Conservation (phyloP, 92 coral and sea anemone genomes). For the Epizoanthus illoricatus region DNA sequence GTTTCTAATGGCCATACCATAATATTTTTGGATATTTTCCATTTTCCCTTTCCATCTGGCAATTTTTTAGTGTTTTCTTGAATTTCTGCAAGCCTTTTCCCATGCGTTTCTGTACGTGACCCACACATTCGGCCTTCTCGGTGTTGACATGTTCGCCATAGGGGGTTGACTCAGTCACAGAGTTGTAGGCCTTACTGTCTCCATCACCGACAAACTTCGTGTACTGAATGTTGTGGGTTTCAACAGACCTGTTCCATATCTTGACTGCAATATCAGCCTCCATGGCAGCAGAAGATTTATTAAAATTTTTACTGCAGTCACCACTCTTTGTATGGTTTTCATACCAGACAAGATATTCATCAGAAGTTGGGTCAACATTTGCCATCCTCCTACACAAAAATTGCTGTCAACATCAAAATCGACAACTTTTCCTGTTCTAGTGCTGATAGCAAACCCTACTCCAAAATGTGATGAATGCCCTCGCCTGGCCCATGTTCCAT, state of each 20-base stretch:
- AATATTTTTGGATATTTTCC: constrained; percentile 1
- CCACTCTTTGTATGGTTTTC: background rate
- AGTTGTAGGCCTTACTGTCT: background rate
- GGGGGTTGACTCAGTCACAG: constrained; percentile 12
- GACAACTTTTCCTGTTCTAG: constrained; percentile 12
- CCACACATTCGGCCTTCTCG: constrained; percentile 12
- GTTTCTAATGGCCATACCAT: constrained; percentile 21
- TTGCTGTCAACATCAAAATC: constrained; percentile 20
- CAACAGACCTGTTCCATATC: background rate
- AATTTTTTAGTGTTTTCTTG: background rate
- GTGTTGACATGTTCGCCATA: background rate
- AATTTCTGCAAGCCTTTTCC: constrained; percentile 18
- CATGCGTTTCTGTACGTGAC: constrained; percentile 9
- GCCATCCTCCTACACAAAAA: background rate
- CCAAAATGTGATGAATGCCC: too few species aligned
- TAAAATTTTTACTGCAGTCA: background rate
- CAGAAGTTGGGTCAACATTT: background rate
- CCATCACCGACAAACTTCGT: constrained; percentile 11
- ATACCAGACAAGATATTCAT: constrained; percentile 4
- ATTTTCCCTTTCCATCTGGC: constrained; percentile 1
- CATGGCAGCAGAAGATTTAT: constrained; percentile 16
- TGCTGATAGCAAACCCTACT: background rate
- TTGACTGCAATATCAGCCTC: constrained; percentile 16
- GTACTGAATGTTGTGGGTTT: background rate
- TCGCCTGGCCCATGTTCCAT: too few species aligned